phyloP scores from a whole-genome alignment of 2,113 vertebrate species.

The Rattus rattus region DNA sequence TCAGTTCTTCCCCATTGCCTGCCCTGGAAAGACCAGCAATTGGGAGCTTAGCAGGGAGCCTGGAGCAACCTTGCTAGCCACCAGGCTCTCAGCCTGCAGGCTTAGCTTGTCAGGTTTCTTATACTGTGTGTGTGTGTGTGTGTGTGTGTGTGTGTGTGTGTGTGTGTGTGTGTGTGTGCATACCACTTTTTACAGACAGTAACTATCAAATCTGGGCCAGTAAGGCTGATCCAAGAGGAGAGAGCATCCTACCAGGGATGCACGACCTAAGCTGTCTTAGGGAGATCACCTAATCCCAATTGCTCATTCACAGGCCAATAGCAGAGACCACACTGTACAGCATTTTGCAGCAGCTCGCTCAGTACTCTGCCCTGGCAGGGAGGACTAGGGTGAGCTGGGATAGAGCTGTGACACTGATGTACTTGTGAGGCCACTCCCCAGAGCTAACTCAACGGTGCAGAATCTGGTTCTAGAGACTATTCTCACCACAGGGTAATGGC shows the following conservation, averaged over 20 bases:
- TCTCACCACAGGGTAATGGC: background rate
- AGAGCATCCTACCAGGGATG: background rate
- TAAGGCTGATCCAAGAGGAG: background rate
- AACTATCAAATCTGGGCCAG: too few species aligned
- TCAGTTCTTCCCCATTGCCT: too few species aligned
- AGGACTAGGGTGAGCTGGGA: background rate
- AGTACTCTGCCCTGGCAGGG: too few species aligned
- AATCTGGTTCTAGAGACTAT: background rate
- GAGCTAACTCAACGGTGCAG: rapidly evolving
- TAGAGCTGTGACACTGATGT: too few species aligned
- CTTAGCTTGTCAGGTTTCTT: background rate
- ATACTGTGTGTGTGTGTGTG: background rate
- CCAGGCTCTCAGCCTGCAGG: background rate
- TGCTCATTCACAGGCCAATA: background rate
- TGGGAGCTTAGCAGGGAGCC: background rate
- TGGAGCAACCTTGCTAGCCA: background rate
- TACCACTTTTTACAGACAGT: background rate
- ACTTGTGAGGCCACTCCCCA: background rate
- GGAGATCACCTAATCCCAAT: background rate
- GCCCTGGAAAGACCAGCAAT: rapidly evolving
- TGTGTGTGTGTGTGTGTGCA: too few species aligned
- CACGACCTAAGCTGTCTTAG: background rate
- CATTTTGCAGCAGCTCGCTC: background rate
- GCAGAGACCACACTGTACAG: background rate
- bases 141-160: background rate